Percentiles rank a stretch among this genome's conserved stretches.
phyloP scores from a whole-genome alignment of 2,113 vertebrate genomes.

The Leuciscus idus region DNA sequence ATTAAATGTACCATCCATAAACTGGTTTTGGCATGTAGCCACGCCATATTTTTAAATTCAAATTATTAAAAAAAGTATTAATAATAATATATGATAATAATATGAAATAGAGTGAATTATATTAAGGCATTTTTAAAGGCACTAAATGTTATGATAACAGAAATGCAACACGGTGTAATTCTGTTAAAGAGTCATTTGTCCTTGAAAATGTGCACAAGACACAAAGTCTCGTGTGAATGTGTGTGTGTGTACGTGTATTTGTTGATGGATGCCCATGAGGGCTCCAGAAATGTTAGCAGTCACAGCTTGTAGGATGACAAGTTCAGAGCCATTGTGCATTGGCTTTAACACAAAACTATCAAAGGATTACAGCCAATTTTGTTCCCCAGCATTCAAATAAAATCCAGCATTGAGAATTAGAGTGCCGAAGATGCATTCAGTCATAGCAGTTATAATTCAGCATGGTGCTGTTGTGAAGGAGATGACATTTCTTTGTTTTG shows the following conservation, averaged over 20 bases:
- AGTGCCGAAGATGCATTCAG: constrained; percentile 15
- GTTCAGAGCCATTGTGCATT: constrained; percentile 36
- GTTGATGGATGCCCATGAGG: constrained; percentile 14
- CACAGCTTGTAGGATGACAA: constrained; percentile 30
- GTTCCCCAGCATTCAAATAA: constrained; percentile 20
- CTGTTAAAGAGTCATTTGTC: neutral
- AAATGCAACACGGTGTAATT: neutral
- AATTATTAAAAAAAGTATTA: neutral
- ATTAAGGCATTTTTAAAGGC: neutral
- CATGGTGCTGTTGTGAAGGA: constrained; percentile 14
- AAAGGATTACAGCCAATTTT: constrained; percentile 36
- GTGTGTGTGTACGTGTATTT: neutral
- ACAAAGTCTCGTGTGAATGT: constrained; percentile 22
- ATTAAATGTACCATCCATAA: constrained; percentile 13
- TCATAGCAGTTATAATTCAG: constrained; percentile 10
- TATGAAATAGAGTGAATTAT: neutral
- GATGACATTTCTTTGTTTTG: constrained; percentile 1
- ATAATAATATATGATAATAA: no score
- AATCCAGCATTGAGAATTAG: constrained; percentile 40
- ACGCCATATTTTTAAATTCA: neutral
- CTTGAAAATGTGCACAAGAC: constrained; percentile 25
- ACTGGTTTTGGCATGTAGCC: constrained; percentile 6
- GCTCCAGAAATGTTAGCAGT: constrained; percentile 29
- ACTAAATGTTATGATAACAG: neutral
- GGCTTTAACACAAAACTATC: constrained; percentile 42